phyloP scores from a whole-genome alignment of 1,140 invertebrate species.

The Papilio helenus region DNA sequence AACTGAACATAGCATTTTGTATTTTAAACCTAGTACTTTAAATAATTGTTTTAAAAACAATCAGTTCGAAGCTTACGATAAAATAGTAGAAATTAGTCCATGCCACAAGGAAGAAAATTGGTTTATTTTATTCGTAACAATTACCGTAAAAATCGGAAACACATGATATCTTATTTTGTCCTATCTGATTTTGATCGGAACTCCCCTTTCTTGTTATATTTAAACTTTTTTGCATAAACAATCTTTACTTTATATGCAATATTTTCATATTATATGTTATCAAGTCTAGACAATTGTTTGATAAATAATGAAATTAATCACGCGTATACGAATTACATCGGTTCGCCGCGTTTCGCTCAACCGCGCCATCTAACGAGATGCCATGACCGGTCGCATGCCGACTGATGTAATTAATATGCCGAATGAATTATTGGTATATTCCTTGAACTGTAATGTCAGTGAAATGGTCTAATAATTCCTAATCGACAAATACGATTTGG shows the following conservation, averaged over 20 bases:
- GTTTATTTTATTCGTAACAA: neutral
- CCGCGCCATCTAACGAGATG: slow-evolving; percentile 19
- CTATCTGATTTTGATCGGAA: too few relatives aligned
- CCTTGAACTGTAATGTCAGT: neutral
- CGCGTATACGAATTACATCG: neutral
- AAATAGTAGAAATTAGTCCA: neutral
- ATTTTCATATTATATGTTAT: neutral
- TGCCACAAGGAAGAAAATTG: neutral
- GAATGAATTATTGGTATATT: slow-evolving; percentile 15
- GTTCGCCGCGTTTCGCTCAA: neutral
- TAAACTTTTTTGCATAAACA: too few relatives aligned
- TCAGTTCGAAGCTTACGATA: neutral
- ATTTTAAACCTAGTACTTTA: neutral
- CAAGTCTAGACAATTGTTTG: neutral
- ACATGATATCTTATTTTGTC: too few relatives aligned
- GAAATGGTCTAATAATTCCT: slow-evolving; percentile 23
- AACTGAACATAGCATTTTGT: neutral
- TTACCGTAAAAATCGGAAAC: too few relatives aligned
- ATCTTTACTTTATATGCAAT: too few relatives aligned
- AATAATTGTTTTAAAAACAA: neutral
- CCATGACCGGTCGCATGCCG: neutral
- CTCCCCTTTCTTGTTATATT: too few relatives aligned
- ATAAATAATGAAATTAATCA: neutral
- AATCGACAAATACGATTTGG: neutral
- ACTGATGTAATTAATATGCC: slow-evolving; percentile 4